phyloP scores from a whole-genome alignment of 2,113 vertebrate genomes.

The Hypomesus transpacificus region DNA sequence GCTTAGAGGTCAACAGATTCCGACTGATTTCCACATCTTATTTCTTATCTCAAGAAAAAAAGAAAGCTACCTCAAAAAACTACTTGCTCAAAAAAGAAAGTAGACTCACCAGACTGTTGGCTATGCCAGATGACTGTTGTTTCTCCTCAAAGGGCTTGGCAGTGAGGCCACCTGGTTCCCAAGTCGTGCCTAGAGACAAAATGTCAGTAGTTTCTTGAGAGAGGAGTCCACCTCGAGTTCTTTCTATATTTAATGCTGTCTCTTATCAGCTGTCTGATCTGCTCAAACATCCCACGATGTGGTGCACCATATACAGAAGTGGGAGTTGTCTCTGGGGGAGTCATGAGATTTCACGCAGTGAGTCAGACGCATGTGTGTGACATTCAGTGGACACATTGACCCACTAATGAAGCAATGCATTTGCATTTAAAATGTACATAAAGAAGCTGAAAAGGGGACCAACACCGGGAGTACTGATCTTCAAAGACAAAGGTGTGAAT shows the following conservation, averaged over 20 bases:
- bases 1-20: no score
- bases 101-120: conserved; percentile 55
- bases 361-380: no score
- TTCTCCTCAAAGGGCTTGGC: conserved; percentile 31
- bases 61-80: neutral
- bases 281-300: no score
- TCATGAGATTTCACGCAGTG: no score
- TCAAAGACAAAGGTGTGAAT: no score
- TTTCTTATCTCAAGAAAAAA: neutral
- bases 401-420: neutral
- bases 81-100: neutral
- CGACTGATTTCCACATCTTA: no score
- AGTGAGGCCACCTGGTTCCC: conserved; percentile 22
- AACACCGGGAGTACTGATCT: no score
- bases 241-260: neutral
- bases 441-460: no score
- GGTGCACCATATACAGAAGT: neutral
- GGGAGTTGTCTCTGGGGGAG: no score
- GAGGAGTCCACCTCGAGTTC: neutral
- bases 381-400: neutral
- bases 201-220: neutral
- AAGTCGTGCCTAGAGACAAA: conserved; percentile 19
- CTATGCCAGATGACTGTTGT: conserved; percentile 27
- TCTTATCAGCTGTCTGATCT: neutral
- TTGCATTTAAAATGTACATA: no score